phyloP scores from a whole-genome alignment of 2,797 vertebrate genomes.

The Acanthurus lineatus region DNA sequence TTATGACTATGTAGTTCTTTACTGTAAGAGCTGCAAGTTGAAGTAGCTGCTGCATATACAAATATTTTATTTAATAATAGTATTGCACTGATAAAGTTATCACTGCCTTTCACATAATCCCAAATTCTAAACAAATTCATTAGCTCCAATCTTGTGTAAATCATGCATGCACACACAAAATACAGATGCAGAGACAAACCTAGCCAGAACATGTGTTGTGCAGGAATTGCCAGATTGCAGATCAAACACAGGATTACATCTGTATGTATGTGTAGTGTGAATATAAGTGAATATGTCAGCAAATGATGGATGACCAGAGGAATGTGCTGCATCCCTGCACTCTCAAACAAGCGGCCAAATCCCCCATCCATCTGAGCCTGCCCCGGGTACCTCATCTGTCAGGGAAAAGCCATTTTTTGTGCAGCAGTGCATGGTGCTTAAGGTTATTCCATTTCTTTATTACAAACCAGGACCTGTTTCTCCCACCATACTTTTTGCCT shows the following conservation, averaged over 20 bases:
- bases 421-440: constrained; percentile 71
- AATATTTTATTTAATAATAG: not conserved
- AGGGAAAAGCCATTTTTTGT: constrained; percentile 77
- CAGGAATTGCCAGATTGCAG: constrained; percentile 59
- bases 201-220: constrained; percentile 33
- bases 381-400: constrained; percentile 80
- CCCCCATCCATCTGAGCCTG: constrained; percentile 76
- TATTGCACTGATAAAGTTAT: not conserved
- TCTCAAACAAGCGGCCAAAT: constrained; percentile 70
- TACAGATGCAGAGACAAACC: not conserved
- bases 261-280: constrained; percentile 74
- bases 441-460: constrained; percentile 75
- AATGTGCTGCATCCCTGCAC: constrained; percentile 79
- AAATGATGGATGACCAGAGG: constrained; percentile 83
- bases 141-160: constrained; percentile 3
- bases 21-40: too few species aligned
- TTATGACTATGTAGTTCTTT: too few species aligned
- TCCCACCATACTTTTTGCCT: constrained; percentile 27
- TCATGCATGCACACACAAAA: constrained; percentile 1
- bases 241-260: constrained; percentile 77
- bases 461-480: constrained; percentile 47
- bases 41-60: too few species aligned
- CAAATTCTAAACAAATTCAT: not conserved
- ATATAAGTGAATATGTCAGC: constrained; percentile 81
- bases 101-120: not conserved